Base-by-base conservation (phyloP, 2,888 invertebrate genomes). In the Parasteatoda lunata region DNA sequence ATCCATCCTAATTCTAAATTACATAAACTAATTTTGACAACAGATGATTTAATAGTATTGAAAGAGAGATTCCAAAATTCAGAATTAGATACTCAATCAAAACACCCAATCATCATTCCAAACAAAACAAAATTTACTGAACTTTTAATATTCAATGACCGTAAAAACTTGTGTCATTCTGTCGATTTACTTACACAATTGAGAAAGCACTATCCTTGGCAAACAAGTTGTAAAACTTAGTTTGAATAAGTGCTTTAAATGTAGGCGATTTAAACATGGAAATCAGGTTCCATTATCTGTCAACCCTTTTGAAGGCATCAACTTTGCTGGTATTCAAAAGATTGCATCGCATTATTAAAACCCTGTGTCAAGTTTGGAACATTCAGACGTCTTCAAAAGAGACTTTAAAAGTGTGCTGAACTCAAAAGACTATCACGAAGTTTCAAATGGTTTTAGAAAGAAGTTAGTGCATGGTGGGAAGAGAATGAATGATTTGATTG, bases 121-220 rank as follows among this genome's bases (percentile, higher is more conserved):
- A 6, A 48, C 8, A 75, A 75, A 75, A 48, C 75, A 47, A 64
- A 64, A 48, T 75, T 75, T 11, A 75, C 64, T 47, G 64, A 75
- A 9, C 64, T 64, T 11, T 64, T 75, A n/a, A 64, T 75, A 64
- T 15, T 45, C 8, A 75, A 64, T 7, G 45, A 73, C 11, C 72
- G 52, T 13, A 3, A 13, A 64, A 75, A 45, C 15, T 2, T 64
- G n/a, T 4, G 7, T 1, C 64, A 75, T 2, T n/a, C 47, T 11
- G 64, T 64, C 64, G 75, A 75, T 11, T 48, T 64, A 11, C 75
- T 59, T 0, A 75, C 75, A 5, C 64, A 75, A 47, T n/a, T 64
- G 11, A 47, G 64, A 47, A 64, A 75, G 13, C 5, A 73, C 54
- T 54, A 30, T 73, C 45, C 73, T 52, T 73, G 73, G 73, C 9